Evolutionary conservation across 1,140 invertebrate species (phyloP), one percentile per base, ranked within the genome.

Genomic region (Drosophila murphyi): DNA sequence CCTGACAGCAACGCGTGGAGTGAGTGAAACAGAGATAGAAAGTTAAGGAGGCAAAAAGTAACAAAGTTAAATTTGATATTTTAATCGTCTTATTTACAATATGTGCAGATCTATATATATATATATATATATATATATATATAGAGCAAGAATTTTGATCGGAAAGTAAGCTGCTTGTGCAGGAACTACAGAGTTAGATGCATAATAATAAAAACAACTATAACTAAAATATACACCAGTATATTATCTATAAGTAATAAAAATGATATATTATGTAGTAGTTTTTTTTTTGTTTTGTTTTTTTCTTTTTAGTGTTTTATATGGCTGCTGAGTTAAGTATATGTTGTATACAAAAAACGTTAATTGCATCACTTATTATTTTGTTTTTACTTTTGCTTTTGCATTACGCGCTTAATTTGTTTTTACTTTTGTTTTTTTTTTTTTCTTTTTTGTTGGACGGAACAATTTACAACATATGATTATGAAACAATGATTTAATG

Each of bases 401-500:
- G 39, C 39, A n/a, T 57, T 62, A 37, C 50, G 56, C 55, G 62
- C 56, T 69, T 62, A 47, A 59, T 61, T 65, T 28, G 12, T 54
- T 54, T 61, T 35, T 37, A 5, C 45, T 62, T 51, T 37, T 20
- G 47, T 70, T 64, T 55, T 34, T 64, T 59, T 62, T 65, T 52
- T 55, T 54, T 69, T 80, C 69, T 56, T 50, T 70, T 54, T 83
- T 83, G 80, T 89, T 89, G 85, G 85, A 89, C 85, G 85, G 85
- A 89, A 89, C 86, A 89, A 89, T 89, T 89, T 89, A 90, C 85
- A 89, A 89, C 80, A 89, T 90, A 89, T 89, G 85, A 89, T 89
- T 89, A 83, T 89, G 86, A 89, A 89, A 88, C 85, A 88, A 88
- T 89, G 80, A 47, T 64, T 75, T 74, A 63, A 78, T 64, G 60